phyloP scores from a whole-genome alignment of 2,113 vertebrate species.

The Leucopsar rothschildi region DNA sequence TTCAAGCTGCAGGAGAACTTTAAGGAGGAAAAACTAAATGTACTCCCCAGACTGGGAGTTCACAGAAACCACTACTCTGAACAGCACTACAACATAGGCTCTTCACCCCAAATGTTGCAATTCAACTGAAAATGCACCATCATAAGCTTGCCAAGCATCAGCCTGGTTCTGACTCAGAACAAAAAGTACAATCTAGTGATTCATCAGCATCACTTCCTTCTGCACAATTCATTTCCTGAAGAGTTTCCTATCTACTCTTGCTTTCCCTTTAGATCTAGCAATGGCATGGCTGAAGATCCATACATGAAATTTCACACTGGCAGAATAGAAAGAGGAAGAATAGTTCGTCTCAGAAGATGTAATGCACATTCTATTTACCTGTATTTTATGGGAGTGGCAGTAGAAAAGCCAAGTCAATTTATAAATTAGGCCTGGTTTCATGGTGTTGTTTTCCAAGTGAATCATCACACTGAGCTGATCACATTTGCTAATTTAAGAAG shows the following conservation, averaged over 20 bases:
- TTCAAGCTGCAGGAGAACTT: neutral
- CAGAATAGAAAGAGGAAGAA: neutral
- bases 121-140: neutral
- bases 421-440: slow-evolving; percentile 28
- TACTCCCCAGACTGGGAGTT: neutral
- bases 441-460: slow-evolving; percentile 21
- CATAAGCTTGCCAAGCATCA: neutral
- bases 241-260: slow-evolving; percentile 2
- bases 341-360: neutral
- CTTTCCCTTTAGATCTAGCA: neutral
- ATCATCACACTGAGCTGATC: slow-evolving; percentile 28
- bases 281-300: neutral
- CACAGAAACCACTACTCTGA: neutral
- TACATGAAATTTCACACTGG: neutral
- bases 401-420: slow-evolving; percentile 17
- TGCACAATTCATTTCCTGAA: slow-evolving; percentile 28
- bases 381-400: neutral
- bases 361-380: neutral
- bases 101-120: neutral
- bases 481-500: slow-evolving; percentile 49
- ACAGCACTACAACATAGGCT: neutral
- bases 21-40: neutral
- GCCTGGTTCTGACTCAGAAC: neutral
- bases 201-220: slow-evolving; percentile 4
- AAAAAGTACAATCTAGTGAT: neutral